Evolutionary conservation across 53 echinoderm and acorn worm species (phyloP), one percentile per base, ranked within the genome.

Genomic region (Patiria pectinifera): DNA sequence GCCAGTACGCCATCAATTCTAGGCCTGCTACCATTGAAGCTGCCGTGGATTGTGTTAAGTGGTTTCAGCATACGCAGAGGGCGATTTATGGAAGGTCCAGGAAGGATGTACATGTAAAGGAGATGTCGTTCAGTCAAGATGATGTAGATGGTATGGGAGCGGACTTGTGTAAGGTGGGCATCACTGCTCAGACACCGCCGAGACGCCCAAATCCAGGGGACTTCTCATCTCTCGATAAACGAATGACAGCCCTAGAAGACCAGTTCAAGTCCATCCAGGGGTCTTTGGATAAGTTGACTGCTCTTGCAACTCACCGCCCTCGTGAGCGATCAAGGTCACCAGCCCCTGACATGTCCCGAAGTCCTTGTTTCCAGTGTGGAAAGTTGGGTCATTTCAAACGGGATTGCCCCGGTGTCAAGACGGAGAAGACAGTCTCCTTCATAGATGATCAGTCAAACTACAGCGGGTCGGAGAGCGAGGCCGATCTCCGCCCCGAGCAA

Each of bases 11-110:
- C 45, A 58, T 87, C 18, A 85, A 87, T 14, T 0, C 62, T 1
- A 83, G 88, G 47, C 95, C 95, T 3, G 10, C 45, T 0, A 76
- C 66, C 18, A 62, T 92, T 0, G 92, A 92, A 24, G 19, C 53
- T 35, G 92, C 85, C n/a, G 58, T 92, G 15, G 92, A 92, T 58
- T 18, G 4, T 24, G 72, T 92, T 14, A 83, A 76, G 74, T 92
- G 92, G 92, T 92, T 69, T 44, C 92, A 92, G 75, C 92, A 92
- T 69, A 92, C 83, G 2, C 92, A 92, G 13, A 62, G 84, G 22
- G 92, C 92, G 21, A 92, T 84, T 18, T 92, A 45, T 75, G 83
- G 92, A 23, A 83, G 70, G 44, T 24, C 84, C 8, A 79, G 91
- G 70, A 81, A 58, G 22, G 91, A 91, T 26, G 71, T 18, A 18